Evolutionary conservation across 2,113 vertebrate genomes (phyloP), one percentile per base, ranked within the genome.

Genomic region (Gulo gulo): DNA sequence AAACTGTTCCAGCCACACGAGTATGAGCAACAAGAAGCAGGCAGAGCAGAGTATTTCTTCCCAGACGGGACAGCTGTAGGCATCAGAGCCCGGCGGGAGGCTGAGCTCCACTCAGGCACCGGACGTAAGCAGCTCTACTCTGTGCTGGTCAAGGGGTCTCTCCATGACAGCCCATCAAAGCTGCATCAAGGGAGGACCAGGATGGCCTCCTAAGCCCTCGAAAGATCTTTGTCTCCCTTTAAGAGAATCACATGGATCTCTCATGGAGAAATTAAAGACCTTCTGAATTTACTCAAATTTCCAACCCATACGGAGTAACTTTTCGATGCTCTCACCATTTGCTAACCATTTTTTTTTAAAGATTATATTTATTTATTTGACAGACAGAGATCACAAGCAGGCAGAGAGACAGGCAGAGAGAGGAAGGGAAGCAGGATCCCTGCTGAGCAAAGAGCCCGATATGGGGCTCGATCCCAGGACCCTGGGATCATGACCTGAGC

Each of bases 201-300:
- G 18, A 63, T 0, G 10, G 23, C 23, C 34, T 57, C 34, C 55
- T n/a, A 8, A 52, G 21, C 11, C 20, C 5, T 45, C 1, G 2
- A 88, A 59, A 69, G 73, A 91, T 21, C 69, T 73, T 57, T 15
- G 20, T 31, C 88, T 96, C 15, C 42, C 55, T 82, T 96, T 31
- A 16, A 36, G 36, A 85, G 36, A 83, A 63, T 59, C 65, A n/a
- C 39, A 29, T 0, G 3, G 18, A 34, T 31, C 29, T 42, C 36
- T 83, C 55, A 11, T 61, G 21, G 21, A 61, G 91, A 94, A 89
- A 84, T 42, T 73, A 26, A n/a, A 50, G n/a, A 21, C 5, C 67
- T 86, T 12, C 79, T 92, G 55, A 87, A 83, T 80, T 88, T 36
- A 76, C 45, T 76, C 29, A 42, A 23, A 59, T 52, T 79, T 93